Conservation (phyloP, 2,888 invertebrate species). For the Amaurobius ferox region DNA sequence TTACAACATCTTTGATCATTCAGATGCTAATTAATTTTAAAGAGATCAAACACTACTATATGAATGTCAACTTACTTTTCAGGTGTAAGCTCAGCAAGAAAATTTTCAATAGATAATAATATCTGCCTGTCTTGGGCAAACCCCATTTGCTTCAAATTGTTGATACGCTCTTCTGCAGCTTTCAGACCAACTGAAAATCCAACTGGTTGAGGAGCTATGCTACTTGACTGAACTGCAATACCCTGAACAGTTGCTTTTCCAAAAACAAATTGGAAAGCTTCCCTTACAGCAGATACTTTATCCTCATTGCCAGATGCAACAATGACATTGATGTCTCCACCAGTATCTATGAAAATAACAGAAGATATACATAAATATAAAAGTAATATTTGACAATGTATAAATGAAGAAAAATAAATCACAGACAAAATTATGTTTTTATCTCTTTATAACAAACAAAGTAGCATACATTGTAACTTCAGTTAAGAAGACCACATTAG, state of each 20-base stretch:
- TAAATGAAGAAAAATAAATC: too few relatives aligned
- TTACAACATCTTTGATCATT: too few relatives aligned
- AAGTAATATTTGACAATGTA: too few relatives aligned
- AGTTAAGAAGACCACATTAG: too few relatives aligned
- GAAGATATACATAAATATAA: conserved; percentile 39
- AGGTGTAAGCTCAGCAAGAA: conserved; percentile 82
- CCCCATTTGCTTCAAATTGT: conserved; percentile 80
- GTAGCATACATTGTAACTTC: too few relatives aligned
- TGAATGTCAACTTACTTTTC: conserved; percentile 78
- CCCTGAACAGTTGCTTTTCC: conserved; percentile 86
- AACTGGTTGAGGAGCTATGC: conserved; percentile 86
- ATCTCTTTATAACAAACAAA: too few relatives aligned
- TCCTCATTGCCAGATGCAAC: conserved; percentile 87
- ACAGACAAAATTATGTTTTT: too few relatives aligned
- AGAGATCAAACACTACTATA: too few relatives aligned
- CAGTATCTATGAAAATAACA: conserved; percentile 82
- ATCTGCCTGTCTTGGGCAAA: conserved; percentile 83
- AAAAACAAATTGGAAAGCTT: conserved; percentile 88
- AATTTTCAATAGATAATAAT: conserved; percentile 86
- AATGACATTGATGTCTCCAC: conserved; percentile 86
- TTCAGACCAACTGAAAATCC: conserved; percentile 87
- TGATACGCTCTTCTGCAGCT: conserved; percentile 85
- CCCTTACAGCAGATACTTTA: conserved; percentile 86
- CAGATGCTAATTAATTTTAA: too few relatives aligned
- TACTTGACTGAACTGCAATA: conserved; percentile 81